Evolutionary conservation across 1,140 invertebrate species (phyloP).

Genomic region (Bombyx mori): ASM3026992v2 NC_085124.1:7612501-7613000

Average conservation of each 20-base stretch:
- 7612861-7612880: conserved; percentile 38
- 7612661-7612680: conserved; percentile 29
- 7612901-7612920: conserved; percentile 17
- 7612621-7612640: conserved; percentile 50
- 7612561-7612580: conserved; percentile 16
- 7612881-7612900: conserved; percentile 21
- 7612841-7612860: conserved; percentile 40
- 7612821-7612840: conserved; percentile 59
- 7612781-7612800: conserved; percentile 32
- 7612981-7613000: conserved; percentile 50
- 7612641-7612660: conserved; percentile 35
- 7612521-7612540: conserved; percentile 29
- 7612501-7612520: conserved; percentile 58
- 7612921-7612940: conserved; percentile 22
- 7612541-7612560: conserved; percentile 31
- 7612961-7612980: conserved; percentile 45
- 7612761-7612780: conserved; percentile 31
- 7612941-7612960: conserved; percentile 39
- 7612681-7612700: conserved; percentile 26
- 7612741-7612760: conserved; percentile 31
- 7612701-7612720: conserved; percentile 22
- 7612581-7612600: conserved; percentile 31
- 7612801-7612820: conserved; percentile 55
- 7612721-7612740: conserved; percentile 19
- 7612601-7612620: conserved; percentile 35